Percentiles rank a stretch among this genome's conserved stretches.
Conservation (phyloP, 1,140 invertebrate species). For the Galleria mellonella region DNA sequence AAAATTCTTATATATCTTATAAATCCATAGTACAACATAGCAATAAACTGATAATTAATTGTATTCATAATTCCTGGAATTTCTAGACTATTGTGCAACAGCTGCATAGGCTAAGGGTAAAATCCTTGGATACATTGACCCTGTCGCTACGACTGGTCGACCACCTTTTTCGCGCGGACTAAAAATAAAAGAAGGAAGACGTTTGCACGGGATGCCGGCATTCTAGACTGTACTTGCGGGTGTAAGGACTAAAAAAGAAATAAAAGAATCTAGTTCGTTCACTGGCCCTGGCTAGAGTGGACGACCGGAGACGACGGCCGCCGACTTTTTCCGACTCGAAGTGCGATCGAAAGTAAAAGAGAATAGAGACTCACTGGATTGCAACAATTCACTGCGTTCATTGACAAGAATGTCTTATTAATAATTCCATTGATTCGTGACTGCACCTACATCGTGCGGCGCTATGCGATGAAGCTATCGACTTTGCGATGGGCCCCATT, state of each 20-base stretch:
- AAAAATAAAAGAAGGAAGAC: conserved; percentile 67
- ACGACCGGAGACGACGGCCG: conserved; percentile 37
- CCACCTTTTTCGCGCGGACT: conserved; percentile 56
- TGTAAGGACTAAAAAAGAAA: conserved; percentile 43
- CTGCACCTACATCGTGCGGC: conserved; percentile 7
- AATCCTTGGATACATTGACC: conserved; percentile 59
- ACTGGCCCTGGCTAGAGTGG: conserved; percentile 41
- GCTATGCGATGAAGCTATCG: conserved; percentile 23
- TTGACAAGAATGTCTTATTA: conserved; percentile 48
- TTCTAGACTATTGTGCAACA: conserved; percentile 67
- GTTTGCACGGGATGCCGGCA: conserved; percentile 42
- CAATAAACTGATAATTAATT: conserved; percentile 43
- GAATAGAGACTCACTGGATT: conserved; percentile 29
- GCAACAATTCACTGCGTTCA: conserved; percentile 31
- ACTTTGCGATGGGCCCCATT: conserved; percentile 20
- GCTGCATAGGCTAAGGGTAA: conserved; percentile 46
- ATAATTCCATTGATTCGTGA: conserved; percentile 30
- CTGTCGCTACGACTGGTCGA: conserved; percentile 39
- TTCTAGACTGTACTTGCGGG: conserved; percentile 44
- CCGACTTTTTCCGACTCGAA: conserved; percentile 26
- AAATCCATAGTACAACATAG: neutral
- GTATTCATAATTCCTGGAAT: conserved; percentile 48
- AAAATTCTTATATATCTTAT: no score
- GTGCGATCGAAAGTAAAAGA: conserved; percentile 42
- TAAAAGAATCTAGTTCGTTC: conserved; percentile 50